phyloP scores from a whole-genome alignment of 2,113 vertebrate genomes.

The Chinchilla lanigera region DNA sequence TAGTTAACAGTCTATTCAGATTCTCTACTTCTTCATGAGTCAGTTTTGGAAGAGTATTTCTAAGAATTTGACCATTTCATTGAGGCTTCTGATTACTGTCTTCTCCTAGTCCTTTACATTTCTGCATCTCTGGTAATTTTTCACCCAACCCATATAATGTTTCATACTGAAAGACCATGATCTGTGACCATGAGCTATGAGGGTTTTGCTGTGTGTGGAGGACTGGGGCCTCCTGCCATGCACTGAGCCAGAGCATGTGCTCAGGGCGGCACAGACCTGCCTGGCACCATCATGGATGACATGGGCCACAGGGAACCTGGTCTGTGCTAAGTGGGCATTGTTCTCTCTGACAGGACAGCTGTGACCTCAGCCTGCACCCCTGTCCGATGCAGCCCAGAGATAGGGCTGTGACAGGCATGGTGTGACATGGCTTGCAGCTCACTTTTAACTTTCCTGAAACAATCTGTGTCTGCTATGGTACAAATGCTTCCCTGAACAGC shows the following conservation, averaged over 20 bases:
- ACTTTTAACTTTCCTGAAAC: background rate
- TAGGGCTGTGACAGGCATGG: background rate
- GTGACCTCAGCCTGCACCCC: background rate
- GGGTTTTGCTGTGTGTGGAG: background rate
- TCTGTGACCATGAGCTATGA: background rate
- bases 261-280: background rate
- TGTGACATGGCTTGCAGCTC: background rate
- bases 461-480: background rate
- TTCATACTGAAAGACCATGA: background rate
- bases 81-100: background rate
- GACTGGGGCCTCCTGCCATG: background rate
- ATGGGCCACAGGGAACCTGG: background rate
- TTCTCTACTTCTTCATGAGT: constrained; percentile 21
- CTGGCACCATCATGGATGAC: background rate
- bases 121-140: background rate
- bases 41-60: background rate
- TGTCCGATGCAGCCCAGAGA: background rate
- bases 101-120: background rate
- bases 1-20: background rate
- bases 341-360: background rate
- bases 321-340: background rate
- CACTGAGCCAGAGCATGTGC: background rate
- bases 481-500: background rate
- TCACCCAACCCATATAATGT: background rate
- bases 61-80: constrained; percentile 21